Base-by-base conservation (phyloP, 1,140 invertebrate species). In the Tenebrio molitor region DNA sequence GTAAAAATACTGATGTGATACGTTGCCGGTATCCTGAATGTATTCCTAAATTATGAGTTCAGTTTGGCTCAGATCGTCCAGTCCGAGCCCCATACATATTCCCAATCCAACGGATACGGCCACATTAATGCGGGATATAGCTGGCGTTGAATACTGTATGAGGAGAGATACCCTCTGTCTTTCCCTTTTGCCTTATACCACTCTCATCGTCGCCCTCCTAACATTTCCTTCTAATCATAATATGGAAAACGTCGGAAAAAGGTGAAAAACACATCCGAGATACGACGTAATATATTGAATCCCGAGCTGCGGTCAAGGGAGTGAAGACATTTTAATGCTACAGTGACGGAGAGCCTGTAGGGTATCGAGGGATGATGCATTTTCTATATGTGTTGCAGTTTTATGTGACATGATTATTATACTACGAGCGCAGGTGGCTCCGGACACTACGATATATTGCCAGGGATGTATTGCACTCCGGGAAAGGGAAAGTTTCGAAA, bases 361-460 rank as follows among this genome's bases (percentile, higher is more conserved):
- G 72, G 63, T 69, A 46, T 62, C 50, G 41, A 34, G 62, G 41
- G 58, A 63, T 53, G 69, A 72, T 74, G 71, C 76, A 74, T 71
- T 78, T 76, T 71, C 76, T 73, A 71, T 73, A 76, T 74, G 67
- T n/a, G n/a, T 73, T 39, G 71, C 73, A 65, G 69, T 76, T 78
- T 78, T 78, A 78, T 78, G 76, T 78, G 76, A 78, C 76, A 78
- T 78, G 76, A 78, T 78, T 78, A 78, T 78, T 78, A 78, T 78
- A 76, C 74, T 73, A 74, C 46, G 72, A 74, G 66, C 73, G 73
- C 76, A 77, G 76, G 76, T 77, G 76, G 76, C 68, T 53, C 33
- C 68, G 66, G 72, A 66, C 68, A 67, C 46, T 41, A 67, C 42
- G 46, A 71, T 74, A 71, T 71, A 74, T 29, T 65, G 19, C 29